Conservation (phyloP, 2,113 vertebrate genomes). For the Lophius piscatorius region DNA sequence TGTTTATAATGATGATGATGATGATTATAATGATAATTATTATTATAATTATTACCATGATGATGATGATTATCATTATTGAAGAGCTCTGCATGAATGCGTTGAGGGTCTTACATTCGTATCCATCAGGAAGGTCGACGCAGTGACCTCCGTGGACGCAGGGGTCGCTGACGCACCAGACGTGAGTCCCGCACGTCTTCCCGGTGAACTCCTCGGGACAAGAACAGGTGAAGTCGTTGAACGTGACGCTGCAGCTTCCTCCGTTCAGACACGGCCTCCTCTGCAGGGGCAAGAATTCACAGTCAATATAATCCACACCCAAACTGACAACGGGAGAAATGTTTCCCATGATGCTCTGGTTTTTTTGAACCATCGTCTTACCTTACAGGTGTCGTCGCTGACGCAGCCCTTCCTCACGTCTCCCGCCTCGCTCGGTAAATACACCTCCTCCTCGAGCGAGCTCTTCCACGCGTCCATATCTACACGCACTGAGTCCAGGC, state of each 20-base stretch:
- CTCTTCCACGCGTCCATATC: slow-evolving; percentile 55
- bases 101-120: slow-evolving; percentile 93
- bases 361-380: slow-evolving; percentile 57
- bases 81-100: too few species aligned
- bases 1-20: too few species aligned
- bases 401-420: slow-evolving; percentile 84
- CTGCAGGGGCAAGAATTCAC: slow-evolving; percentile 69
- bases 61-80: too few species aligned
- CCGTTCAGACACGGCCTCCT: slow-evolving; percentile 86
- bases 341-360: too few species aligned
- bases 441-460: slow-evolving; percentile 32
- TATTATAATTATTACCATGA: too few species aligned
- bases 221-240: slow-evolving; percentile 91
- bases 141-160: slow-evolving; percentile 85
- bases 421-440: slow-evolving; percentile 46
- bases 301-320: neutral
- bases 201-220: slow-evolving; percentile 87
- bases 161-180: slow-evolving; percentile 88
- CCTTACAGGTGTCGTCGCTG: slow-evolving; percentile 88
- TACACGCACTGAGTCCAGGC: slow-evolving; percentile 78
- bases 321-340: neutral
- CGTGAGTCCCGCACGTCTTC: slow-evolving; percentile 83
- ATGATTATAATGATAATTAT: too few species aligned
- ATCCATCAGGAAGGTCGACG: slow-evolving; percentile 86
- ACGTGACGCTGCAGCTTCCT: slow-evolving; percentile 87